Evolutionary conservation across 2,797 vertebrate species (phyloP), one percentile per base, ranked within the genome.

Genomic region (Sebastes wilsoni): DNA sequence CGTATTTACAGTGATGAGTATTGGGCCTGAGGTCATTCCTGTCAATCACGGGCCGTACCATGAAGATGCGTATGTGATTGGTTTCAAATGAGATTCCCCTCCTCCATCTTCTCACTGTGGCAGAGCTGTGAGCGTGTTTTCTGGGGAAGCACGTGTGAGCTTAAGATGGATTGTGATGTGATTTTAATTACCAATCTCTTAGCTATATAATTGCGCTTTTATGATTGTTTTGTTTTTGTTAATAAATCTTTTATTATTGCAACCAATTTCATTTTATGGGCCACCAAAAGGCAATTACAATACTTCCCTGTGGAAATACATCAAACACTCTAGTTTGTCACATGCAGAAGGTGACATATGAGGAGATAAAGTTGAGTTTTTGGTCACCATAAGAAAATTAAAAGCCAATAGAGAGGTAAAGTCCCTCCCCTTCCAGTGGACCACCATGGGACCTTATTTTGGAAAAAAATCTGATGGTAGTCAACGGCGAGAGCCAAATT

Each of bases 31-130:
- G 77, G 74, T 80, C 71, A 55, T 46, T 14, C 54, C 27, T 36
- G 75, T 88, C 80, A 89, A 59, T 71, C 64, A 62, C 10, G 46
- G 66, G 42, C 42, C 16, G 42, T 46, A 56, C 49, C 42, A 23
- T 52, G 36, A 72, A 59, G 28, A 55, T 5, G 22, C 1, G 13
- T 11, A 58, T 38, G 60, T 68, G 22, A n/a, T 59, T 67, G 32
- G n/a, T 65, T 67, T 74, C 30, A 22, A 59, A 65, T 66, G 38
- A 73, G 23, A 66, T 52, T 20, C 32, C 60, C 56, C 38, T 58
- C 22, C 60, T 69, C 28, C 59, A 22, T 34, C 68, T 34, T 5
- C 11, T 32, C 38, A 61, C 18, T 27, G 52, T 6, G 23, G 12
- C 30, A 56, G 20, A 46, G 55, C 42, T 52, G 23, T 55, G 23